Conservation (phyloP, 2,888 invertebrate species). For the Dasypogon diadema region DNA sequence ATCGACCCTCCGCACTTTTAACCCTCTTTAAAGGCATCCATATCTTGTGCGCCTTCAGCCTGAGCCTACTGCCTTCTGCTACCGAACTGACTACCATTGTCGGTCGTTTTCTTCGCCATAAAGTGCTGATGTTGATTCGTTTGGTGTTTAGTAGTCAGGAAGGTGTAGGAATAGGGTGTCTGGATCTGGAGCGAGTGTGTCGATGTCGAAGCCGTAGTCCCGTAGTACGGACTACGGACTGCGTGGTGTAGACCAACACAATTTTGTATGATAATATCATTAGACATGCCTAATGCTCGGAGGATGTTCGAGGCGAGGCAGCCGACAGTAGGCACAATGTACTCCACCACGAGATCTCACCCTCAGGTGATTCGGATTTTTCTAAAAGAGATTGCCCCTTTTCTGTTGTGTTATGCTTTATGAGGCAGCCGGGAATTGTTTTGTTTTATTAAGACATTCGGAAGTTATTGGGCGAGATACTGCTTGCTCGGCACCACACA, state of each 20-base stretch:
- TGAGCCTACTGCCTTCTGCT: background rate
- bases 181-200: background rate
- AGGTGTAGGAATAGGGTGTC: conserved; percentile 21
- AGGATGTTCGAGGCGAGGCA: conserved; percentile 18
- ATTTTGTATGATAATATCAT: conserved; percentile 43
- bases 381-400: background rate
- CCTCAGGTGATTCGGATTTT: conserved; percentile 37
- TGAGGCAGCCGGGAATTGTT: conserved; percentile 25
- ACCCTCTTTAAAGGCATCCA: background rate
- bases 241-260: conserved; percentile 7
- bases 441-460: conserved; percentile 43
- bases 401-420: conserved; percentile 16
- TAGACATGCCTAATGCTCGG: conserved; percentile 38
- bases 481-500: background rate
- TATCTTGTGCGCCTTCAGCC: background rate
- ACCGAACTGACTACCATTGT: conserved; percentile 16
- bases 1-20: background rate
- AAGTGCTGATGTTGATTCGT: conserved; percentile 34
- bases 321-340: background rate
- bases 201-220: background rate
- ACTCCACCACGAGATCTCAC: conserved; percentile 2
- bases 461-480: background rate
- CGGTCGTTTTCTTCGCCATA: conserved; percentile 17
- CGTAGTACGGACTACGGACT: background rate
- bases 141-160: conserved; percentile 15